Base-by-base conservation (phyloP, 2,888 invertebrate genomes). In the Leucoptera coffeella region DNA sequence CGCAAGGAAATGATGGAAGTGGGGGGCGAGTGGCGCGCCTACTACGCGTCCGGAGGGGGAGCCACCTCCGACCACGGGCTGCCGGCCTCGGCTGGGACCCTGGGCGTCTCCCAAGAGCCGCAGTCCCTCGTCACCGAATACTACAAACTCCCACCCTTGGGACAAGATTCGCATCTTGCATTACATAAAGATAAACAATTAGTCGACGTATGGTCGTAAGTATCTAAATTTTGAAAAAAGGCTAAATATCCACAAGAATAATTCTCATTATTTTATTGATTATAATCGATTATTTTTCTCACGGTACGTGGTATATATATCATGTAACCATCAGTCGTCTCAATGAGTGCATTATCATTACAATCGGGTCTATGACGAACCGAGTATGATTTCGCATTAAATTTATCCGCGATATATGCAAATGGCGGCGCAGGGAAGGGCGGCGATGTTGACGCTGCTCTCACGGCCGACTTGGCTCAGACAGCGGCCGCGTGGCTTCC, bases 101-200 rank as follows among this genome's bases (percentile, higher is more conserved):
- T 87, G 39, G 84, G 85, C 51, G 85, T 55, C 71, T 77, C 51
- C 69, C 84, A 48, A 53, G 75, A 47, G 49, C 75, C 77, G 19
- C 76, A 77, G 43, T 60, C 79, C 24, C 71, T 80, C 31, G 80
- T 87, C 46, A 85, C 88, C 51, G 89, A 90, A 59, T 89, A 87
- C 65, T 88, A 88, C 69, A 86, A 85, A 58, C 67, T 87, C 41
- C 85, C 84, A 14, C 76, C 78, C 13, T 69, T 80, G 36, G 59
- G 59, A 2, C 73, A 77, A 37, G 73, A 75, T 28, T 45, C 56
- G n/a, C 62, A 62, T 32, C 50, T 64, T 33, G 51, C 40, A 31
- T 40, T 74, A 31, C 72, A 77, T 48, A 82, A 81, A 53, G 80
- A 80, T 32, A 47, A 49, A 34, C 79, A 78, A 50, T 60, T 78